Base-by-base conservation (phyloP, 1,140 invertebrate species). In the Brachionus asplanchnoidis region DNA sequence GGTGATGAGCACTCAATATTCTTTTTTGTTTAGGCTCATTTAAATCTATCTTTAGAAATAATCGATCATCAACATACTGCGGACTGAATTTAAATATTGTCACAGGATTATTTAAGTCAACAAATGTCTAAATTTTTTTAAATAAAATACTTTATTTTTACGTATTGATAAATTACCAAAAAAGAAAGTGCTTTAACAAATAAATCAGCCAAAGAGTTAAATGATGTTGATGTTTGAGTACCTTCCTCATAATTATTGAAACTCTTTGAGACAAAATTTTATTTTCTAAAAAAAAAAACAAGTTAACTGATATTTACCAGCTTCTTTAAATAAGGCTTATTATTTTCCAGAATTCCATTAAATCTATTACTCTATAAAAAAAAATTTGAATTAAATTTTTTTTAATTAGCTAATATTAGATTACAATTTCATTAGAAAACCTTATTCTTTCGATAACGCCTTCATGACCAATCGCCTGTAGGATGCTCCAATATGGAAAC, bases 401-500 rank as follows among this genome's bases (percentile, higher is more conserved):
- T 84, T 28, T 36, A 28, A 17, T 40, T 36, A 78, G 7, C 26
- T 66, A 7, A 68, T 77, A 8, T 12, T 68, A 44, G 36, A 12
- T 26, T 65, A 91, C 90, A 86, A 94, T 91, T 83, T 94, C 91
- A 88, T 95, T 95, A 82, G 94, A 93, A 82, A 93, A 91, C 82
- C 92, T 92, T 66, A 97, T 92, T 28, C 93, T 91, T 36, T 92
- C 90, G 26, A 93, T 91, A 28, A 96, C 92, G 0, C 93, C 92
- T 85, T 94, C 93, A 73, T 93, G 92, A n/a, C 95, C 95, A 9
- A 92, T 86, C 78, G 88, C 88, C 88, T 95, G 94, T 40, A 96
- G 88, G 23, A 92, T 92, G 3, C 94, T 92, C 95, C 95, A 97
- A 65, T 96, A 88, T 1, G 95, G 94, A 36, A 97, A 90, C 56